Base-by-base conservation (phyloP, 1,140 invertebrate species). In the Mizuhopecten yessoensis region DNA sequence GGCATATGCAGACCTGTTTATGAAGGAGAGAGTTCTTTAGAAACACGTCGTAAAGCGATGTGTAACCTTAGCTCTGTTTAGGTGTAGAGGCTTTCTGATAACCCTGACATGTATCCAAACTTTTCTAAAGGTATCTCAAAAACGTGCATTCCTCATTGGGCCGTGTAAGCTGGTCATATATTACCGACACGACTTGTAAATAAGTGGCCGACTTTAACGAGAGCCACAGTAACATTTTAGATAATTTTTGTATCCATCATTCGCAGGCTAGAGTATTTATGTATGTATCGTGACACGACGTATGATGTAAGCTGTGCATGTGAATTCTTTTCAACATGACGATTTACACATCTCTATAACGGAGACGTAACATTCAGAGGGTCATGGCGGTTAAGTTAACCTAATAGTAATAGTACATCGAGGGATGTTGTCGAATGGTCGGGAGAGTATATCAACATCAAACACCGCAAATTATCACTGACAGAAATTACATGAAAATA, bases 241-340 rank as follows among this genome's bases (percentile, higher is more conserved):
- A 75, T 75, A 75, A 75, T 75, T 75, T 75, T 75, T 75, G 17
- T 29, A 75, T 75, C 57, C 23, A 75, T 29, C 57, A 75, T 75
- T 75, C 57, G 23, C 57, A 75, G 57, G 5, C n/a, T 29, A 13
- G n/a, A 2, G 57, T 29, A n/a, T 29, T 75, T 75, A 75, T 75
- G 57, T 49, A 49, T 29, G 57, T 17, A 75, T 75, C 57, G 57
- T 75, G 57, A 75, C 57, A 13, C 5, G 17, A 29, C 17, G n/a
- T 75, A n/a, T n/a, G 57, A n/a, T n/a, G 57, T 45, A 1, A 39
- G 36, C 15, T 5, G 45, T 49, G 20, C 13, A 49, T 49, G 45
- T 49, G 45, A 23, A 49, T 49, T 20, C 10, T 49, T 39, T 13
- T 39, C n/a, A n/a, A n/a, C n/a, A n/a, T n/a, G n/a, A n/a, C n/a